phyloP scores from a whole-genome alignment of 2,797 vertebrate species.

The Knipowitschia caucasica region DNA sequence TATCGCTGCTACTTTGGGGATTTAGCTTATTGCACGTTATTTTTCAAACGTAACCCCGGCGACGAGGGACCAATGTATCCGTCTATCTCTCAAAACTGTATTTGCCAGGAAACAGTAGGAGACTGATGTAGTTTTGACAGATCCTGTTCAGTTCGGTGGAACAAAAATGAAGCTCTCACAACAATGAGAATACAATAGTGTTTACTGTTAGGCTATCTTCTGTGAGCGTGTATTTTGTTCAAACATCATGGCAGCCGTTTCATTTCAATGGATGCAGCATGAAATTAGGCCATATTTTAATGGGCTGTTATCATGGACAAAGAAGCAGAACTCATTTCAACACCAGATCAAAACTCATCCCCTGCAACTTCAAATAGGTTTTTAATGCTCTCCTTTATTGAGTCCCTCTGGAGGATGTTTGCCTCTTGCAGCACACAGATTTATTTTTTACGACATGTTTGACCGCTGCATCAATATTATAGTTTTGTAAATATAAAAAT shows the following conservation, averaged over 20 bases:
- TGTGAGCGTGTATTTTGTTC: neutral
- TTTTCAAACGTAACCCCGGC: too few species aligned
- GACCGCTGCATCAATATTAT: neutral
- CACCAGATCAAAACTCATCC: neutral
- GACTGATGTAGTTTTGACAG: neutral
- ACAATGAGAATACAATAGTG: neutral
- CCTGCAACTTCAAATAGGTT: neutral
- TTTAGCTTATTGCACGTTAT: too few species aligned
- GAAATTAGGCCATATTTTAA: slow-evolving; percentile 2
- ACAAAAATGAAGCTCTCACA: neutral
- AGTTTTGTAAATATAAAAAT: neutral
- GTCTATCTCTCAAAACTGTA: neutral
- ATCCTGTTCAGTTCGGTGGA: neutral
- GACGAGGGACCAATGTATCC: too few species aligned
- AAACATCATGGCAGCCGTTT: slow-evolving; percentile 2
- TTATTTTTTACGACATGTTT: too few species aligned
- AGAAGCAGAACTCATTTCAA: neutral
- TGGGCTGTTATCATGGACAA: neutral
- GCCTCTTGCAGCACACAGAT: too few species aligned
- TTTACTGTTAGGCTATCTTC: slow-evolving; percentile 6
- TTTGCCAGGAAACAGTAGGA: slow-evolving; percentile 1
- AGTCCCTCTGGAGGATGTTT: neutral
- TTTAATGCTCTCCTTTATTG: neutral
- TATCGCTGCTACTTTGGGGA: too few species aligned
- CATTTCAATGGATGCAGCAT: neutral